Evolutionary conservation across 2,113 vertebrate species (phyloP).

Genomic region (Prolemur simus): DNA sequence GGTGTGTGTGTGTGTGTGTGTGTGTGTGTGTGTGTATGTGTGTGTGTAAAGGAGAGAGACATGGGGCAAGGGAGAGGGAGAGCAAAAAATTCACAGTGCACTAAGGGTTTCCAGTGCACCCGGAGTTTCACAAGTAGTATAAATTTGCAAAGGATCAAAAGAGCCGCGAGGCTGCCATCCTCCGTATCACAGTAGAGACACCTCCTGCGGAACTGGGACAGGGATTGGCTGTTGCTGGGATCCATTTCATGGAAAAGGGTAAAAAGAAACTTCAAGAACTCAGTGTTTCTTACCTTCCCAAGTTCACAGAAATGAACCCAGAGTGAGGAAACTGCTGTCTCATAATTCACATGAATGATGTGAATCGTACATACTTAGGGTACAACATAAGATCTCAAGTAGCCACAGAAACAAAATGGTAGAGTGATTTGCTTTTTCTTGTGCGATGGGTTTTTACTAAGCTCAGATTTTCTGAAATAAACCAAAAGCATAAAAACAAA

Average conservation of each 20-base stretch:
- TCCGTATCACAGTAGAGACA: not conserved
- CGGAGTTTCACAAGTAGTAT: not conserved
- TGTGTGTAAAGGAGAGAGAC: not conserved
- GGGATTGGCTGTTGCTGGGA: not conserved
- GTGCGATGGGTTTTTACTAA: not conserved
- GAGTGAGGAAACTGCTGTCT: not conserved
- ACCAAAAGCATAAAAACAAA: not conserved
- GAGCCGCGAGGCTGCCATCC: fast-evolving
- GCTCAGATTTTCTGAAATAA: constrained; percentile 7
- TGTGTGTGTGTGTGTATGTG: not conserved
- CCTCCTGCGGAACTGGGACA: not conserved
- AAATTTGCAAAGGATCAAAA: not conserved
- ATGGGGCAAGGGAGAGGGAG: not conserved
- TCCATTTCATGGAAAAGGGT: not conserved
- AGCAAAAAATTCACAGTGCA: not conserved
- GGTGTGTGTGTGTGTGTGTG: not conserved
- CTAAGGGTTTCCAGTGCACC: not conserved
- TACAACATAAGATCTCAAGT: not conserved
- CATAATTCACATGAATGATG: not conserved
- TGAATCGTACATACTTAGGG: not conserved
- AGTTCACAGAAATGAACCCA: not conserved
- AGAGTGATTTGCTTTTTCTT: not conserved
- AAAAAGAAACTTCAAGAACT: not conserved
- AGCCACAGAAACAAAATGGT: not conserved
- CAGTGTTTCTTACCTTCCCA: not conserved